Conservation (phyloP, 2,797 vertebrate species). For the Peromyscus attwateri region DNA sequence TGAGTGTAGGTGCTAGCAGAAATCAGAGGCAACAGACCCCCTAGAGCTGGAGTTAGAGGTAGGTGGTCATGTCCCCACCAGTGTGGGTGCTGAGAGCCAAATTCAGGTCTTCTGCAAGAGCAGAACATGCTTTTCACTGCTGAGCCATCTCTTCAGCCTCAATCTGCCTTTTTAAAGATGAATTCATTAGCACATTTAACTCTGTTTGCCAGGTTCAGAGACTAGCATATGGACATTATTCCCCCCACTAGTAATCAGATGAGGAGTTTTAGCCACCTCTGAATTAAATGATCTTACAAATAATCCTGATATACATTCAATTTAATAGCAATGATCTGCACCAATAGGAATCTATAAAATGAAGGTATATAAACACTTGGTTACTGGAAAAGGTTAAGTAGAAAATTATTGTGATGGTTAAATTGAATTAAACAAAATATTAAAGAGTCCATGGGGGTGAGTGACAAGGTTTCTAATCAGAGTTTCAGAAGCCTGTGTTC, state of each 20-base stretch:
- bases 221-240: not conserved
- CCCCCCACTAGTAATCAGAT: not conserved
- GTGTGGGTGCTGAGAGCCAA: not conserved
- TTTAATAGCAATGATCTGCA: not conserved
- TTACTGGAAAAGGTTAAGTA: not conserved
- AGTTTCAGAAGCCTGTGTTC: not conserved
- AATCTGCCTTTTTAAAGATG: not conserved
- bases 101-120: not conserved
- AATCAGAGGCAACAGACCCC: not conserved
- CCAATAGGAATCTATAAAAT: not conserved
- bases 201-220: not conserved
- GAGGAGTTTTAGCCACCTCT: not conserved
- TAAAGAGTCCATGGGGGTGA: not conserved
- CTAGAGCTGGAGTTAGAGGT: not conserved
- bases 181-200: not conserved
- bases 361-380: not conserved
- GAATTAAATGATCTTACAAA: not conserved
- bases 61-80: not conserved
- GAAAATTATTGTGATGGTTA: not conserved
- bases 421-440: not conserved
- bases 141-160: not conserved
- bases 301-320: not conserved
- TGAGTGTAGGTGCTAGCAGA: not conserved
- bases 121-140: not conserved
- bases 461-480: not conserved